Evolutionary conservation across 2,797 vertebrate species (phyloP).

Genomic region (Onychomys torridus): DNA sequence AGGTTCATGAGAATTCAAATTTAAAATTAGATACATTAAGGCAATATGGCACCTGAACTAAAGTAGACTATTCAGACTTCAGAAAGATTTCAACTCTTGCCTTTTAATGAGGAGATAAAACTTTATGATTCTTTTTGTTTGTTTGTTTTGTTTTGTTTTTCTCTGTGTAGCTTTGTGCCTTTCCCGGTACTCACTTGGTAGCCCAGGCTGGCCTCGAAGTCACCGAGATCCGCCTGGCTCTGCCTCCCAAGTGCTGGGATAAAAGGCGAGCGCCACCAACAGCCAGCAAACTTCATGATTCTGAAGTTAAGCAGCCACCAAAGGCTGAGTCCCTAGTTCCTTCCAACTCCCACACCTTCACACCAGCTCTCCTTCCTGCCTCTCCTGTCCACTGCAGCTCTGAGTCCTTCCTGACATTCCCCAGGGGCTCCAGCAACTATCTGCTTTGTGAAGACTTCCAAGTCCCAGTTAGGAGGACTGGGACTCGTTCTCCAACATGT

Average conservation of each 20-base stretch:
- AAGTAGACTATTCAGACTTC: slow-evolving; percentile 52
- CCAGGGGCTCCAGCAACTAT: neutral
- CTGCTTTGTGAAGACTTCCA: slow-evolving; percentile 31
- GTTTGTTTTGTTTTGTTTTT: no score
- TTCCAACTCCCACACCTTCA: slow-evolving; percentile 11
- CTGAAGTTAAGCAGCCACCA: slow-evolving; percentile 57
- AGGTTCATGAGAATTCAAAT: slow-evolving; percentile 46
- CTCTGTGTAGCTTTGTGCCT: no score
- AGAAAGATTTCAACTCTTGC: slow-evolving; percentile 65
- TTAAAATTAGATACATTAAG: slow-evolving; percentile 48
- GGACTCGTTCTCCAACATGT: slow-evolving; percentile 44
- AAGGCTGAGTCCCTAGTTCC: slow-evolving; percentile 44
- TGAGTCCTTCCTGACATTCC: neutral
- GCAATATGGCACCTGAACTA: slow-evolving; percentile 41
- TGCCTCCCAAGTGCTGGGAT: no score
- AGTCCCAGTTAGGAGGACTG: slow-evolving; percentile 44
- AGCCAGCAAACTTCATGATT: slow-evolving; percentile 10
- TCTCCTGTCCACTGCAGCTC: neutral
- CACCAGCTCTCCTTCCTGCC: neutral
- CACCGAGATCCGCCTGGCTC: no score
- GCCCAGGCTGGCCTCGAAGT: no score
- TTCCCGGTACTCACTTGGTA: no score
- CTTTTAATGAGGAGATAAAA: neutral
- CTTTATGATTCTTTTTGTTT: slow-evolving; percentile 48
- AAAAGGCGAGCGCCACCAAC: no score